phyloP scores from a whole-genome alignment of 1,140 invertebrate species.

The Euura saliciscinereae region DNA sequence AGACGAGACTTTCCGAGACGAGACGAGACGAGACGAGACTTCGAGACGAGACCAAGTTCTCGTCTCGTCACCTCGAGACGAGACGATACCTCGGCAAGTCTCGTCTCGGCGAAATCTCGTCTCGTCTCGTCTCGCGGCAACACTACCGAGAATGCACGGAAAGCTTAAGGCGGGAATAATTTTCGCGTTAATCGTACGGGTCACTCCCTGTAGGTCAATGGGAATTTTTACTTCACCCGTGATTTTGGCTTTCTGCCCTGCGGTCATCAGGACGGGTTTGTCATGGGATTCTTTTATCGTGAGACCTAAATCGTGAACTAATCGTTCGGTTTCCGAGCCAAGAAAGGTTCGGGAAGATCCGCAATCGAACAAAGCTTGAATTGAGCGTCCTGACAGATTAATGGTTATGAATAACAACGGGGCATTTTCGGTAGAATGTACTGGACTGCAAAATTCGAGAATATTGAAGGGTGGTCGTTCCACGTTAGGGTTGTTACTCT shows the following conservation, averaged over 20 bases:
- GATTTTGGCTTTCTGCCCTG: not conserved
- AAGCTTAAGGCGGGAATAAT: constrained; percentile 3
- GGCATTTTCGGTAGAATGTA: not conserved
- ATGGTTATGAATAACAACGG: constrained; percentile 10
- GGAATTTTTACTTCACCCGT: not conserved
- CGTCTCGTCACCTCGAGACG: too few species aligned
- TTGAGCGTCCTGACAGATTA: not conserved
- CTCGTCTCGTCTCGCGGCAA: too few species aligned
- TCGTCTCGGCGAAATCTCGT: too few species aligned
- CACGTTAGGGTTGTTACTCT: too few species aligned
- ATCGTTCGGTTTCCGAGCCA: not conserved
- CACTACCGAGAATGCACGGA: too few species aligned
- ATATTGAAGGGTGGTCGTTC: too few species aligned
- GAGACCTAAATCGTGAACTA: not conserved
- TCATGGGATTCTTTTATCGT: not conserved
- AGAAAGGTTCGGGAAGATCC: constrained; percentile 13
- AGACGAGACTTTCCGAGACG: too few species aligned
- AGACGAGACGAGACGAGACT: too few species aligned
- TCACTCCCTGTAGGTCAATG: not conserved
- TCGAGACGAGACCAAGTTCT: too few species aligned
- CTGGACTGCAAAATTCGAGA: not conserved
- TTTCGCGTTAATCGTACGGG: not conserved
- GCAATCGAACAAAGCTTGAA: constrained; percentile 11
- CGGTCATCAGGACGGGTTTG: constrained; percentile 11
- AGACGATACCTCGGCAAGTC: too few species aligned